phyloP scores from a whole-genome alignment of 2,113 vertebrate species.

The Recurvirostra avosetta region DNA sequence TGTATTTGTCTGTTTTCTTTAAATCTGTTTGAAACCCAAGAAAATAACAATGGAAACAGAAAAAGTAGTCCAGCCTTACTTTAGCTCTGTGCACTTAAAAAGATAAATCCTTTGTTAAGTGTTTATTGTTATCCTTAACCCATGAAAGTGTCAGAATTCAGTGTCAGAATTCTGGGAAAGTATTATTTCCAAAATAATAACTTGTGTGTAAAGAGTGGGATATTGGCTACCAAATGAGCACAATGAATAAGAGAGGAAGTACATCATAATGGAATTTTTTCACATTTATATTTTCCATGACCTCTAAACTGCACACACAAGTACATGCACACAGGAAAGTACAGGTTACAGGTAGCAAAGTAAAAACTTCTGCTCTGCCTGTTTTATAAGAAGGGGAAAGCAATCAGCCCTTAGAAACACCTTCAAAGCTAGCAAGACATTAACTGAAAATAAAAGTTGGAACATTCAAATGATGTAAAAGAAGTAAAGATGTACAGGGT shows the following conservation, averaged over 20 bases:
- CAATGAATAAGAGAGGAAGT: not conserved
- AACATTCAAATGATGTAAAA: no score
- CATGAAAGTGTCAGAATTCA: not conserved
- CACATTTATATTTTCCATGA: not conserved
- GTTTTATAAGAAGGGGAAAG: not conserved
- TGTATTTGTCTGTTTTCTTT: not conserved
- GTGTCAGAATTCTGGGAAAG: not conserved
- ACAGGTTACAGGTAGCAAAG: not conserved
- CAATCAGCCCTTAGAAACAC: not conserved
- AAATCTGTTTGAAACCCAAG: not conserved
- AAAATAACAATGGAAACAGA: not conserved
- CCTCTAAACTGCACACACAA: not conserved
- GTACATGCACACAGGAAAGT: not conserved
- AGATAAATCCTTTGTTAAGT: not conserved
- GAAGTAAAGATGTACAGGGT: no score
- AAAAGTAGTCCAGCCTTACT: not conserved
- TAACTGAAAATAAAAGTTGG: not conserved
- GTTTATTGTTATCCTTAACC: not conserved
- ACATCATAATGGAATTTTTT: not conserved
- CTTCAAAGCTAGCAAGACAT: not conserved
- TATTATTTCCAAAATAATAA: not conserved
- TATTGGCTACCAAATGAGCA: not conserved
- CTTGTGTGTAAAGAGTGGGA: not conserved
- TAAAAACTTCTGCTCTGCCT: not conserved
- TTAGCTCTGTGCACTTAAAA: not conserved